phyloP scores from a whole-genome alignment of 2,797 vertebrate species.

The Pogonophryne albipinna region DNA sequence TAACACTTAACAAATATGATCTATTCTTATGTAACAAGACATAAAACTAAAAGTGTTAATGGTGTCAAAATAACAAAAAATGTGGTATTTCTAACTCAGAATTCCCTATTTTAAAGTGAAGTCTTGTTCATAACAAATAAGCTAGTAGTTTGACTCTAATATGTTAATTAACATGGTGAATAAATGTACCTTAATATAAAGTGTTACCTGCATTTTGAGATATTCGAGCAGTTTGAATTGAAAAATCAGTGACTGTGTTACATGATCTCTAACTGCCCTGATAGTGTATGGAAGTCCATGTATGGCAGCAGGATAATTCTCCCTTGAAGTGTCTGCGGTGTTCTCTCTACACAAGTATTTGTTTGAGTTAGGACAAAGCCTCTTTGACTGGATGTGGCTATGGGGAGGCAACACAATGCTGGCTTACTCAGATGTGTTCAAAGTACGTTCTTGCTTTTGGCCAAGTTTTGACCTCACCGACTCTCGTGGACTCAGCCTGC shows the following conservation, averaged over 20 bases:
- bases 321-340: constrained; percentile 34
- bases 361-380: constrained; percentile 54
- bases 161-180: too few species aligned
- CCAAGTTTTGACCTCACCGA: constrained; percentile 63
- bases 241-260: not conserved
- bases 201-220: too few species aligned
- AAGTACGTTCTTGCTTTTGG: constrained; percentile 48
- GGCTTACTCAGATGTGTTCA: constrained; percentile 40
- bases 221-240: not conserved
- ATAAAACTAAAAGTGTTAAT: too few species aligned
- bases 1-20: too few species aligned
- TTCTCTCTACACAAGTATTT: constrained; percentile 66
- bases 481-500: constrained; percentile 47
- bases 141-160: too few species aligned
- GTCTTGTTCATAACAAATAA: too few species aligned
- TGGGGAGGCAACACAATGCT: constrained; percentile 50
- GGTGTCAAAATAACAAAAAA: too few species aligned
- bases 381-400: constrained; percentile 44
- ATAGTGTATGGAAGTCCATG: constrained; percentile 44
- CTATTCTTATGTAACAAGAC: too few species aligned
- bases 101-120: too few species aligned
- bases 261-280: constrained; percentile 1
- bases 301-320: constrained; percentile 51
- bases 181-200: too few species aligned
- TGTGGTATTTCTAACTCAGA: too few species aligned